Base-by-base conservation (phyloP, 2,113 vertebrate genomes). In the Silurus asotus region DNA sequence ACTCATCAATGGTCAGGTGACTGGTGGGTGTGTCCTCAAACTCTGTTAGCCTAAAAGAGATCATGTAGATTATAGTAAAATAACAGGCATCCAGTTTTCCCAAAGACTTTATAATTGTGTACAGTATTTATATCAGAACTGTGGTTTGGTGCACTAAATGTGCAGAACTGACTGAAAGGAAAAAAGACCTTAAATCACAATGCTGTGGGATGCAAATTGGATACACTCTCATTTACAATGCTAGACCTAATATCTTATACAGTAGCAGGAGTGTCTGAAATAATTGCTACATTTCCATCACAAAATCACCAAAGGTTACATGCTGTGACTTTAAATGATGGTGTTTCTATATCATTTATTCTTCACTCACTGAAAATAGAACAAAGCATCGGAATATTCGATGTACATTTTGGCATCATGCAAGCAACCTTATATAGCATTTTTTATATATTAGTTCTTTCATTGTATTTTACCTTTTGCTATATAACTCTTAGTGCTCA, bases 21-120 rank as follows among this genome's bases (percentile, higher is more conserved):
- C 98, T 99, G 85, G 98, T 99, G 65, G 98, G 98, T 0, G 98
- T 99, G 89, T 99, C 97, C 90, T 99, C 98, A 88, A 99, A 99
- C 89, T 99, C 98, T 0, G 96, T 98, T 82, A 99, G 93, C 90
- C 98, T 99, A 75, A 6, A 23, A 55, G 55, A 64, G 37, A 6
- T 49, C 1, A n/a, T 48, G 56, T 37, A 14, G 3, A 81, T 53
- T 3, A 45, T 13, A 25, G 15, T 37, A 58, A 69, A 69, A 72
- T 45, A 8, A 56, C 49, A 70, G 51, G 28, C n/a, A 28, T 28
- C 48, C 23, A 77, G 48, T 75, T 23, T 75, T 75, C 48, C 70
- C 70, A 75, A 76, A 55, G 23, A 53, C 5, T 53, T 55, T 4
- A 45, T 20, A 48, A 15, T 48, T 25, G 51, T 55, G 9, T 45